A percentile compares a stretch with the other conserved stretches of the same genome.
These are phyloP conservation scores for Oryctes rhinoceros DNA, from an alignment of 1,140 invertebrate genomes.

Conservation along the genomic window DNA sequence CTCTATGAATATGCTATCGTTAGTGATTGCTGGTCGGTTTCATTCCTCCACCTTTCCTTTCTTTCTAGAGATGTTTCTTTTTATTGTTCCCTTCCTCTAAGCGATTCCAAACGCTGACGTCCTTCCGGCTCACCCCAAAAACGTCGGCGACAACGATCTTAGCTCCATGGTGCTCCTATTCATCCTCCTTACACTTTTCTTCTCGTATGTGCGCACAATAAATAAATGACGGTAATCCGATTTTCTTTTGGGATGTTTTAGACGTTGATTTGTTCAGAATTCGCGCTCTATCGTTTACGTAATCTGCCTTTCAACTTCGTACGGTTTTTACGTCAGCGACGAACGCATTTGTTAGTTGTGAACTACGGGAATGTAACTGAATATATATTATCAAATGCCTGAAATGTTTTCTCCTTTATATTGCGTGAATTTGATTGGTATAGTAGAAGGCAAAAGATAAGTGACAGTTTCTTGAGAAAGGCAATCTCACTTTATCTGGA, in stretches of 20 bases:
- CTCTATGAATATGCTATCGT: background rate
- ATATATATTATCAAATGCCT: too few relatives aligned
- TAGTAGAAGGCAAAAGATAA: too few relatives aligned
- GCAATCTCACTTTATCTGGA: too few relatives aligned
- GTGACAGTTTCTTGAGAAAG: too few relatives aligned
- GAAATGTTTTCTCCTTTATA: too few relatives aligned
- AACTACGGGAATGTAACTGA: background rate
- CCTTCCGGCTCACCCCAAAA: constrained; percentile 37
- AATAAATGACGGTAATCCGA: constrained; percentile 23
- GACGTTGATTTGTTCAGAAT: constrained; percentile 22
- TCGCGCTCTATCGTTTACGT: constrained; percentile 22
- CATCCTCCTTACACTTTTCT: background rate
- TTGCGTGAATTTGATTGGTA: too few relatives aligned
- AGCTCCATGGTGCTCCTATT: background rate
- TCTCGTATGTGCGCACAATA: background rate
- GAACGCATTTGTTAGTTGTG: background rate
- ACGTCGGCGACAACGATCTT: constrained; percentile 17
- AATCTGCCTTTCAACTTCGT: background rate
- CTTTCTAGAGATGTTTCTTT: constrained; percentile 16
- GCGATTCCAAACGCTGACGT: constrained; percentile 26
- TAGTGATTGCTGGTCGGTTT: constrained; percentile 10
- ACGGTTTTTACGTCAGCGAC: background rate
- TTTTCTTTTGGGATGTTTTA: constrained; percentile 24
- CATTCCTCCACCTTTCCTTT: constrained; percentile 22
- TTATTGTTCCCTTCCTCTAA: background rate